Conservation (phyloP, 2,113 vertebrate species). For the Platysteira castanea region DNA sequence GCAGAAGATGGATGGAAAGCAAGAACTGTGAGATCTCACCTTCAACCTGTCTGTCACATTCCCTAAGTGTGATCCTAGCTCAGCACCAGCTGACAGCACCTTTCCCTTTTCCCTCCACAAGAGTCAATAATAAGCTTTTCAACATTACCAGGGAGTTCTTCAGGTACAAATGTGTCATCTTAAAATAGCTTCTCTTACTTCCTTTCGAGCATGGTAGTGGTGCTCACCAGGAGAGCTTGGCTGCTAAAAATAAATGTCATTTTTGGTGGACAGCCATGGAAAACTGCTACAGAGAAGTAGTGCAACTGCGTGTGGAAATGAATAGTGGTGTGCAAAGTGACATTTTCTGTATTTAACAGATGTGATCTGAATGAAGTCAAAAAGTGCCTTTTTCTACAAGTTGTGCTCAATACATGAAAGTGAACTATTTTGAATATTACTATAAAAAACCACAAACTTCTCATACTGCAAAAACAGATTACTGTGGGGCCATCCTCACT, state of each 20-base stretch:
- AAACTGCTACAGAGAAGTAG: not conserved
- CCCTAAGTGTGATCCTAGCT: not conserved
- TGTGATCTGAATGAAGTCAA: not conserved
- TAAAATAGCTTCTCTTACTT: not conserved
- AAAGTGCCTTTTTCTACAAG: not conserved
- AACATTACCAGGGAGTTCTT: not conserved
- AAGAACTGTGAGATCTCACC: not conserved
- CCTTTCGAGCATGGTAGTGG: not conserved
- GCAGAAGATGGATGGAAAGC: not conserved
- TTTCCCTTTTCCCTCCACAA: not conserved
- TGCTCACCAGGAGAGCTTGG: not conserved
- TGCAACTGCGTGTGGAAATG: not conserved
- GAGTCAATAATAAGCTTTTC: not conserved
- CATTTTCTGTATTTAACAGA: not conserved
- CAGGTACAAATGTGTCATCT: not conserved
- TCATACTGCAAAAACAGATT: not conserved
- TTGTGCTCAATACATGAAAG: not conserved
- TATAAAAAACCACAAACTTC: not conserved
- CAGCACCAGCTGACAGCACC: not conserved
- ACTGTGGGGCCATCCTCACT: not conserved
- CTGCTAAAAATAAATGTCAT: not conserved
- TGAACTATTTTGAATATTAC: not conserved
- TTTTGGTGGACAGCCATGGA: not conserved
- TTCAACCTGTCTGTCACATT: not conserved
- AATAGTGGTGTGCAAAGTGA: not conserved